Evolutionary conservation across 2,113 vertebrate species (phyloP).

Genomic region (Trogon surrucura): DNA sequence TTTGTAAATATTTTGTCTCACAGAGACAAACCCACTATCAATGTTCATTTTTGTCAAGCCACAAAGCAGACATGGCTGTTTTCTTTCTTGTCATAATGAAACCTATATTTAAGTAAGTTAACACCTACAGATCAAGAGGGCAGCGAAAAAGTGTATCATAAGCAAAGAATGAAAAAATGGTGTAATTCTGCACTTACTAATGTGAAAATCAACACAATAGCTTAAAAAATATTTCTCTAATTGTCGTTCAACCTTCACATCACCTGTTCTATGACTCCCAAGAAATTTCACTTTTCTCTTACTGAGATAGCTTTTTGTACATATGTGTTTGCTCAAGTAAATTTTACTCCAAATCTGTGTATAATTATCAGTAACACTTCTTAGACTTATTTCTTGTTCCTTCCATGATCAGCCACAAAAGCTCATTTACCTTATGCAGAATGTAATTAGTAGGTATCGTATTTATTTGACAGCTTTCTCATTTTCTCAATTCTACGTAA

Average conservation of each 20-base stretch:
- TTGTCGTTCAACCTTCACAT: not conserved
- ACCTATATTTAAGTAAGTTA: not conserved
- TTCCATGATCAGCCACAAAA: constrained; percentile 62
- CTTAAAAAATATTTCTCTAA: not conserved
- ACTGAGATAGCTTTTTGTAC: not conserved
- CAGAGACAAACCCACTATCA: not conserved
- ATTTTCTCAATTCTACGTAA: constrained; percentile 77
- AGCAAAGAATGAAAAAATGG: not conserved
- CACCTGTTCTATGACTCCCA: not conserved
- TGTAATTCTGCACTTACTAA: not conserved
- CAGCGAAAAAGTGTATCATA: not conserved
- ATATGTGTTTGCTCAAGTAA: not conserved
- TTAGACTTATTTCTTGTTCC: constrained; percentile 4
- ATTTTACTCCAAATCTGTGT: not conserved
- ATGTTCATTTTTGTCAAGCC: not conserved
- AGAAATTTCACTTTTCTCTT: not conserved
- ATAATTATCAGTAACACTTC: not conserved
- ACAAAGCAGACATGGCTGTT: not conserved
- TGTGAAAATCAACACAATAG: not conserved
- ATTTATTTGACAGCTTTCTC: constrained; percentile 81
- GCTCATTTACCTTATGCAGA: constrained; percentile 76
- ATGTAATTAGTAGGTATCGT: constrained; percentile 76
- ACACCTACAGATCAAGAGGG: not conserved
- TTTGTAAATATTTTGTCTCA: not conserved
- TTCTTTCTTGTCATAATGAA: not conserved